Evolutionary conservation across 2,797 vertebrate species (phyloP).

Genomic region (Pelodytes ibericus): DNA sequence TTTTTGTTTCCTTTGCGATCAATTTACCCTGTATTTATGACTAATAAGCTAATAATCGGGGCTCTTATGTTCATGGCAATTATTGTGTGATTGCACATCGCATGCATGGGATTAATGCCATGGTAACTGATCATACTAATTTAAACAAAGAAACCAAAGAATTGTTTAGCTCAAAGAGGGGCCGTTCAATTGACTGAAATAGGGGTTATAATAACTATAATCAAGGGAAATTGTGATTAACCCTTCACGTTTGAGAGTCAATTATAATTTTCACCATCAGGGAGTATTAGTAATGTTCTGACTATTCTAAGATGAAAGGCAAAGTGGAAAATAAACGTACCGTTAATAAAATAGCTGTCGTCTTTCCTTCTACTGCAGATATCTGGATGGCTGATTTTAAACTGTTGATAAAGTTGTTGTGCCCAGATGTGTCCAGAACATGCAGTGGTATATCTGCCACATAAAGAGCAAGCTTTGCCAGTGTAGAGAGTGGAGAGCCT

Average conservation of each 20-base stretch:
- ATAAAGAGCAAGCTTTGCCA: conserved; percentile 50
- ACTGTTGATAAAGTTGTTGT: conserved; percentile 39
- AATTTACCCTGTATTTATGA: conserved; percentile 14
- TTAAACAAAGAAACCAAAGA: conserved; percentile 12
- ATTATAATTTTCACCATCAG: too few relatives aligned
- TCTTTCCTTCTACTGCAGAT: conserved; percentile 47
- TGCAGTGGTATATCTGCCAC: conserved; percentile 46
- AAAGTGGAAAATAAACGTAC: conserved; percentile 33
- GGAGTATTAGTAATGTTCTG: too few relatives aligned
- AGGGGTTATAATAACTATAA: conserved; percentile 30
- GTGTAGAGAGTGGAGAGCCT: conserved; percentile 41
- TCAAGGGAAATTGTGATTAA: conserved; percentile 24
- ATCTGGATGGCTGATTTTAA: conserved; percentile 49
- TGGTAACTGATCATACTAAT: conserved; percentile 22
- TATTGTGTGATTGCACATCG: conserved; percentile 28
- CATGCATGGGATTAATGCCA: conserved; percentile 20
- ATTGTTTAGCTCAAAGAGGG: conserved; percentile 39
- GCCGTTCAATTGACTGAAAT: not conserved
- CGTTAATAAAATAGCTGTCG: conserved; percentile 47
- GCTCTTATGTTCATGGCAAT: conserved; percentile 29
- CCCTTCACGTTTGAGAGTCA: not conserved
- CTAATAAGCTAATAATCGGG: conserved; percentile 40
- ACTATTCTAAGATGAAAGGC: too few relatives aligned
- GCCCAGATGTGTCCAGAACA: conserved; percentile 42
- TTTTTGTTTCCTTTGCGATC: conserved; percentile 21